phyloP scores from a whole-genome alignment of 2,113 vertebrate species.

The Salvelinus sp. region DNA sequence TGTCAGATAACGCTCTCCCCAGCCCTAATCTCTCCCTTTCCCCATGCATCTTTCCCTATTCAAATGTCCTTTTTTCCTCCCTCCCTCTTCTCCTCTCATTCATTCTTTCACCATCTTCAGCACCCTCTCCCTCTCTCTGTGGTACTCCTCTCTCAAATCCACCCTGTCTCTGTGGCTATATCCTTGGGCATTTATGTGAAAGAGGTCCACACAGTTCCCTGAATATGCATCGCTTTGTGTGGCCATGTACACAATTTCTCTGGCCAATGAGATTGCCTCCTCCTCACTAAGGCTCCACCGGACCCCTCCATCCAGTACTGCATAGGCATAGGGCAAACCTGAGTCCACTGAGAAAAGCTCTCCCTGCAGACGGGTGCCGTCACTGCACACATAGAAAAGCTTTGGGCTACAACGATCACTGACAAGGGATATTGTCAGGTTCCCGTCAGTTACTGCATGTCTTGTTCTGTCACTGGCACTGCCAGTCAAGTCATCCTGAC shows the following conservation, averaged over 20 bases:
- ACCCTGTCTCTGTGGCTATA: slow-evolving; percentile 76
- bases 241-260: slow-evolving; percentile 81
- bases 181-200: slow-evolving; percentile 76
- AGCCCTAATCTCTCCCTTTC: neutral
- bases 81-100: slow-evolving; percentile 28
- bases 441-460: slow-evolving; percentile 3
- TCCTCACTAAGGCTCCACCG: slow-evolving; percentile 68
- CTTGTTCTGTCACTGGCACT: neutral
- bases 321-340: slow-evolving; percentile 83
- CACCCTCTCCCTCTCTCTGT: slow-evolving; percentile 60
- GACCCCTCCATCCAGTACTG: slow-evolving; percentile 73
- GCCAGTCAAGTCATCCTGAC: slow-evolving; percentile 5
- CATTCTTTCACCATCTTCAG: slow-evolving; percentile 47
- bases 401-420: slow-evolving; percentile 62
- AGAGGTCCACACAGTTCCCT: slow-evolving; percentile 84
- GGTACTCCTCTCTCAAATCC: slow-evolving; percentile 72
- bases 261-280: slow-evolving; percentile 77
- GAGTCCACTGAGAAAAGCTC: slow-evolving; percentile 83
- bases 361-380: slow-evolving; percentile 76
- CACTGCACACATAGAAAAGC: slow-evolving; percentile 83
- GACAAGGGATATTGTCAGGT: slow-evolving; percentile 6
- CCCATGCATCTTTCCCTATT: neutral
- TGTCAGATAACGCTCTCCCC: neutral
- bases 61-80: neutral
- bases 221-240: slow-evolving; percentile 84